Conservation (phyloP, 1,140 invertebrate genomes). For the Panagrolaimus sp. region DNA sequence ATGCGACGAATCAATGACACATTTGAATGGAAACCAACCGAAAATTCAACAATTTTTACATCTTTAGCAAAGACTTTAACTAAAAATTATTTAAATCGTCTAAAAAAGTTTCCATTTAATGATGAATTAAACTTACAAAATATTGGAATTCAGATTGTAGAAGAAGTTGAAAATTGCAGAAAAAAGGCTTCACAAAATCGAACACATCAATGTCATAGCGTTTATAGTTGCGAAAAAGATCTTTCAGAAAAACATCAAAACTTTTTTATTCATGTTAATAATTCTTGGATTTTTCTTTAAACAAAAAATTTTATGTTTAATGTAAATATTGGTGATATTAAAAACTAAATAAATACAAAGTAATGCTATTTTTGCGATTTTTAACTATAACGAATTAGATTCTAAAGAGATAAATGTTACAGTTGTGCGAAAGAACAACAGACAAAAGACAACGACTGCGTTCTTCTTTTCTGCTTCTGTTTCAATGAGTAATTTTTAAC, state of each 20-base stretch:
- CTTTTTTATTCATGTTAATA: constrained; percentile 18
- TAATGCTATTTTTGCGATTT: no score
- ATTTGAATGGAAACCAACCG: constrained; percentile 8
- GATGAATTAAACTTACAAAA: background rate
- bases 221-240: background rate
- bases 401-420: no score
- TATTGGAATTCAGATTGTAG: constrained; percentile 10
- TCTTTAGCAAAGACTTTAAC: background rate
- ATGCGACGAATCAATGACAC: constrained; percentile 2
- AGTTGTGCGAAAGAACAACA: no score
- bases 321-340: background rate
- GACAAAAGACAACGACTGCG: no score
- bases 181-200: background rate
- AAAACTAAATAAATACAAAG: background rate
- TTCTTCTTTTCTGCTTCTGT: no score
- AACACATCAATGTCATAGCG: background rate
- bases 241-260: background rate
- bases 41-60: background rate
- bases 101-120: no score
- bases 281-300: constrained; percentile 20
- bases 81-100: no score
- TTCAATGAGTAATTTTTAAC: no score
- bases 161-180: constrained; percentile 16
- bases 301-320: background rate
- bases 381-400: no score